Conservation (phyloP, 1,140 invertebrate genomes). For the Bombus waltoni region DNA sequence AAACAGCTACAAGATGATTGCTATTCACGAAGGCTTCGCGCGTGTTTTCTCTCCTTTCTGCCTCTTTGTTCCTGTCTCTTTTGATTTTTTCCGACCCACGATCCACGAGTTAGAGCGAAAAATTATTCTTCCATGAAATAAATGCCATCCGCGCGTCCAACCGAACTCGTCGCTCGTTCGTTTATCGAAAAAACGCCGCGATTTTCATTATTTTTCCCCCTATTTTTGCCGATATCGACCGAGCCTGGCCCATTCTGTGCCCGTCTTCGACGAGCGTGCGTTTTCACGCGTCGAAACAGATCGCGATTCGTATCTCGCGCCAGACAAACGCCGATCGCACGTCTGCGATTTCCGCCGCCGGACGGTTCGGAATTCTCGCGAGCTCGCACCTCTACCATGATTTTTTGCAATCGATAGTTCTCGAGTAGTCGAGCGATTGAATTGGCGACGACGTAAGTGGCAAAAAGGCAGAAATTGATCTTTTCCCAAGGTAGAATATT, state of each 20-base stretch:
- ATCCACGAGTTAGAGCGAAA: neutral
- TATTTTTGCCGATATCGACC: neutral
- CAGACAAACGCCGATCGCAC: constrained; percentile 33
- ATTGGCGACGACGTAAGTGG: neutral
- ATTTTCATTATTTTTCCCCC: constrained; percentile 20
- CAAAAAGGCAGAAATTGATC: neutral
- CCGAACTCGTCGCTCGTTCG: neutral
- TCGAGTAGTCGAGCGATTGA: neutral
- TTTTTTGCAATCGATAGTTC: neutral
- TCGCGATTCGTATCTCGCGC: constrained; percentile 32
- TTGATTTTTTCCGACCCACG: neutral
- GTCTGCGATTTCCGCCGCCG: neutral
- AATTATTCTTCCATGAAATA: neutral
- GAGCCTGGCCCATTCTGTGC: neutral
- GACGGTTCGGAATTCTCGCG: neutral
- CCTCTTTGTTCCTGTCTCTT: neutral
- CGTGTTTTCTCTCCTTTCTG: too few relatives aligned
- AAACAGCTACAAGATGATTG: too few relatives aligned
- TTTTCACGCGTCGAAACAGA: constrained; percentile 25
- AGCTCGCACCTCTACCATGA: neutral
- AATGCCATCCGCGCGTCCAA: constrained; percentile 4
- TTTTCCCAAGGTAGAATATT: neutral
- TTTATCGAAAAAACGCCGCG: constrained; percentile 13
- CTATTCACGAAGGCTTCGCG: too few relatives aligned
- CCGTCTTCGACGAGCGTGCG: constrained; percentile 5